These are phyloP conservation scores for Propsilocerus akamusi DNA, from an alignment of 1,140 invertebrate genomes.

Conservation along the genomic window DNA sequence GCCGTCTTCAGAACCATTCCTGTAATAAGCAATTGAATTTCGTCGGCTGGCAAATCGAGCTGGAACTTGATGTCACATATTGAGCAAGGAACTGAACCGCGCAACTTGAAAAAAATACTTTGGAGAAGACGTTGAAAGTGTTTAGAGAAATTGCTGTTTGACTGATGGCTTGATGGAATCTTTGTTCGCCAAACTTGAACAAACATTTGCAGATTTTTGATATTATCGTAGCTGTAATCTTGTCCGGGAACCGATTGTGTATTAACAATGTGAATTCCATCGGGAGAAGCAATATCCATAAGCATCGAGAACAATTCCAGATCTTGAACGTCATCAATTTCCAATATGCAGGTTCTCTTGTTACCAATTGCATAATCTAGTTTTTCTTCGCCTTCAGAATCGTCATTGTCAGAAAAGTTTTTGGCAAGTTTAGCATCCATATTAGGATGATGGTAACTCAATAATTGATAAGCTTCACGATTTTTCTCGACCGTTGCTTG, in stretches of 20 bases:
- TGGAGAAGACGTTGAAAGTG: constrained; percentile 33
- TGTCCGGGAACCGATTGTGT: constrained; percentile 61
- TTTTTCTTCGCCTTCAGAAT: constrained; percentile 53
- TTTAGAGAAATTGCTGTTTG: constrained; percentile 39
- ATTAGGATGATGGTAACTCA: constrained; percentile 14
- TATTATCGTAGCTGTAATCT: constrained; percentile 38
- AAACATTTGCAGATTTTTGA: constrained; percentile 72
- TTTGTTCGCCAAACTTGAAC: constrained; percentile 63
- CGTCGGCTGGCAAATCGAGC: constrained; percentile 72
- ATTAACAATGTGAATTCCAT: constrained; percentile 69
- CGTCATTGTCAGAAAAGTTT: constrained; percentile 37
- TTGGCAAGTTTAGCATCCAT: constrained; percentile 2
- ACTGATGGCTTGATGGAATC: constrained; percentile 32
- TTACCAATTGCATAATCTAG: constrained; percentile 57
- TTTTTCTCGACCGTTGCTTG: constrained; percentile 47
- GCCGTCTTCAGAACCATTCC: constrained; percentile 41
- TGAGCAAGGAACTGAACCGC: constrained; percentile 65
- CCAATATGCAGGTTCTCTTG: constrained; percentile 68
- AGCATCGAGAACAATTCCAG: constrained; percentile 59
- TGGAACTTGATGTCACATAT: constrained; percentile 59
- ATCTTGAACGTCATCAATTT: constrained; percentile 78
- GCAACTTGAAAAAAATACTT: constrained; percentile 70
- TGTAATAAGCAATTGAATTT: constrained; percentile 65
- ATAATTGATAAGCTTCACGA: constrained; percentile 45
- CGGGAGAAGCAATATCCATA: constrained; percentile 56